phyloP scores from a whole-genome alignment of 1,140 invertebrate genomes.

The Cyrtorhinus lividipennis region DNA sequence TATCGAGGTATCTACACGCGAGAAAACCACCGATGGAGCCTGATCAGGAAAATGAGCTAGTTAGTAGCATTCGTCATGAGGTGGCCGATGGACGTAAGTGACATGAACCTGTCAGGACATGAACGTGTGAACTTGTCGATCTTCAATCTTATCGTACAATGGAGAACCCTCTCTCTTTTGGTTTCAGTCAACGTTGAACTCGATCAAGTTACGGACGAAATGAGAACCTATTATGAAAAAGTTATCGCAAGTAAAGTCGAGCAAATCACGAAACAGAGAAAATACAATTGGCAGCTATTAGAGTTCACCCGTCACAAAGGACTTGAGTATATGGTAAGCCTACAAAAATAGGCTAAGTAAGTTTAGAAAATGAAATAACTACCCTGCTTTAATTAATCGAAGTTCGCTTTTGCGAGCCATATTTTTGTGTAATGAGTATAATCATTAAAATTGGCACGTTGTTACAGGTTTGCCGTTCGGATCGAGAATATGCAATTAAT shows the following conservation, averaged over 20 bases:
- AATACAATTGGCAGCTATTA: conserved; percentile 57
- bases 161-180: background rate
- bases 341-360: background rate
- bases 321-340: conserved; percentile 37
- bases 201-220: conserved; percentile 26
- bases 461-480: conserved; percentile 52
- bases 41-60: conserved; percentile 34
- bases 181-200: background rate
- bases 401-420: too few species aligned
- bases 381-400: too few species aligned
- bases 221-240: conserved; percentile 25
- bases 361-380: too few species aligned
- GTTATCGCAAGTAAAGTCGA: conserved; percentile 26
- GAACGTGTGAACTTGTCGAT: too few species aligned
- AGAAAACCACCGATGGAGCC: conserved; percentile 46
- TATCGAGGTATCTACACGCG: conserved; percentile 42
- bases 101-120: too few species aligned
- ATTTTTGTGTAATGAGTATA: too few species aligned
- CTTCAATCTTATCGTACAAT: background rate
- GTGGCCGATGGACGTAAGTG: conserved; percentile 20
- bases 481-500: conserved; percentile 60
- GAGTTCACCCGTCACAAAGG: conserved; percentile 36
- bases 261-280: conserved; percentile 37
- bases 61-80: conserved; percentile 29
- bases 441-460: too few species aligned